Conservation (phyloP, 2,888 invertebrate species). For the Julus scandinavius region DNA sequence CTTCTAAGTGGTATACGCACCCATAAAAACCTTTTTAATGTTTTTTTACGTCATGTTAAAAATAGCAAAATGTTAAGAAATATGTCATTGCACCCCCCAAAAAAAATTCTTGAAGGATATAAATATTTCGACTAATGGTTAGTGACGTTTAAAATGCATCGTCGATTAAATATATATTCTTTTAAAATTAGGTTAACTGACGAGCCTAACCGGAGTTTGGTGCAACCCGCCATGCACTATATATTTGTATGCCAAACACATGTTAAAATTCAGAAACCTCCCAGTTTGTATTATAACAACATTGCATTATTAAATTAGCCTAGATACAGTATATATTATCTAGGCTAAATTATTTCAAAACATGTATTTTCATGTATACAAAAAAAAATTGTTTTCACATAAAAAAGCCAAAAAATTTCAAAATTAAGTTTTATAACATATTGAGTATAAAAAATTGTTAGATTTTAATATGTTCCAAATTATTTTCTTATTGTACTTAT, state of each 20-base stretch:
- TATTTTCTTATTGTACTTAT: not conserved
- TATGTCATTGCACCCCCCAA: conserved; percentile 22
- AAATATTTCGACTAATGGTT: not conserved
- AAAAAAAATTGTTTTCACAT: not conserved
- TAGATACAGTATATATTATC: not conserved
- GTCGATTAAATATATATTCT: not conserved
- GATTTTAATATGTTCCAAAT: no score
- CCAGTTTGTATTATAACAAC: not conserved
- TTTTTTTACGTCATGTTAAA: not conserved
- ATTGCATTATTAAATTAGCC: conserved; percentile 35
- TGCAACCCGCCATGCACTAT: not conserved
- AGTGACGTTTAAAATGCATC: not conserved
- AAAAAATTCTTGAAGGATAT: not conserved
- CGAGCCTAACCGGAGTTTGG: not conserved
- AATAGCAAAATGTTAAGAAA: not conserved
- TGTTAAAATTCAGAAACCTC: not conserved
- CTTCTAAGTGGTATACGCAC: not conserved
- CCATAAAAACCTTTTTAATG: not conserved
- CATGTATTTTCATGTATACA: not conserved
- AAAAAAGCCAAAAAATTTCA: not conserved
- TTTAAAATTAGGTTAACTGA: not conserved
- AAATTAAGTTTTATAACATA: not conserved
- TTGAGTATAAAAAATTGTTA: not conserved
- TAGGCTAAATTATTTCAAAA: not conserved
- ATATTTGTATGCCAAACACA: no score